These are phyloP conservation scores for Therioaphis trifolii DNA, from an alignment of 2,888 invertebrate genomes.

Conservation along the genomic window DNA sequence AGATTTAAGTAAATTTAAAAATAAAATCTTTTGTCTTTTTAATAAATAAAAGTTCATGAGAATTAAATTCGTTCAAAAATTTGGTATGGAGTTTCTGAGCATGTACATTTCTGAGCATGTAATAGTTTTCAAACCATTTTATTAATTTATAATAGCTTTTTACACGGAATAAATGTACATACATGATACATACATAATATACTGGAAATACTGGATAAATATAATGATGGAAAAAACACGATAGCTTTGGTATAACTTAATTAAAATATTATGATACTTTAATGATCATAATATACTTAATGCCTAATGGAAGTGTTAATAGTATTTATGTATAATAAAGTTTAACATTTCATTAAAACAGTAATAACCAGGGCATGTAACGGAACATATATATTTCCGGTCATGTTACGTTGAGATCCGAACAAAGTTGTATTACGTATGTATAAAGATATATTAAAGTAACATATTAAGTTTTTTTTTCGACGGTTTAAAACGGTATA, in stretches of 20 bases:
- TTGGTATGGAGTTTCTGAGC: too few species aligned
- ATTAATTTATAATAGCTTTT: not conserved
- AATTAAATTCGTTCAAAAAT: too few species aligned
- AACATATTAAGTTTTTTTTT: too few species aligned
- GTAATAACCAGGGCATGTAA: constrained; percentile 31
- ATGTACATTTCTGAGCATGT: too few species aligned
- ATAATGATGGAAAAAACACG: not conserved
- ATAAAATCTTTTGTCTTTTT: too few species aligned
- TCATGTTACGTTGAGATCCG: not conserved
- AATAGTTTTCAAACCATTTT: too few species aligned
- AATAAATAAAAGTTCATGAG: too few species aligned
- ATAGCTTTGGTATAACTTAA: not conserved
- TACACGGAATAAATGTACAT: not conserved
- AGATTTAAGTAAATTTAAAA: too few species aligned
- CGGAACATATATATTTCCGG: constrained; percentile 49
- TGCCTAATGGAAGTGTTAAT: not conserved
- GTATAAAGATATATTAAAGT: not conserved
- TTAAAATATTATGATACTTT: not conserved
- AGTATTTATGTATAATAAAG: not conserved
- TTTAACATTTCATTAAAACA: constrained; percentile 33
- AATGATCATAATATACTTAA: not conserved
- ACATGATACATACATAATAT: not conserved
- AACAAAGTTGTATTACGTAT: not conserved
- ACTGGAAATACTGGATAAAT: not conserved
- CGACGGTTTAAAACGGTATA: constrained; percentile 4